A percentile compares a stretch with the other conserved stretches of the same genome.
These are phyloP conservation scores for Halictus ligatus DNA, from an alignment of 2,888 invertebrate genomes.

Conservation along the genomic window DNA sequence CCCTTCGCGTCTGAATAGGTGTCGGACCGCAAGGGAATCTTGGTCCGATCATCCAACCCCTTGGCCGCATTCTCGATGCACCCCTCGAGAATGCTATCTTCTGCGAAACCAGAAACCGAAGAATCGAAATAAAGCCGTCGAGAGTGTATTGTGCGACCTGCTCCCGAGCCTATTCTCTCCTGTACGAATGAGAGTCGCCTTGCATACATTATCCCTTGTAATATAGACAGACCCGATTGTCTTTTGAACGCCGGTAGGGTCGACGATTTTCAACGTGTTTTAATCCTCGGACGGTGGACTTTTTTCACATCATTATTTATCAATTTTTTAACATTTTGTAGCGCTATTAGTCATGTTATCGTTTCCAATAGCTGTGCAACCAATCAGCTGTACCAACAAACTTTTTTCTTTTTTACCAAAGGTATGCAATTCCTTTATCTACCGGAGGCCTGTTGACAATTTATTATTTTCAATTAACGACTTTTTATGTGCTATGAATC, in stretches of 20 bases:
- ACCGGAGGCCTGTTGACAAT: no score
- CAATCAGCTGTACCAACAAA: no score
- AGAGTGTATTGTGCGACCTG: slow-evolving; percentile 36
- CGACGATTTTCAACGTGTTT: no score
- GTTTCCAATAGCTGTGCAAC: no score
- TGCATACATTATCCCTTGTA: slow-evolving; percentile 42
- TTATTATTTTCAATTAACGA: no score
- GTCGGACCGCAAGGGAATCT: slow-evolving; percentile 53
- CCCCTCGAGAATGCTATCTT: slow-evolving; percentile 75
- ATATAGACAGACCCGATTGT: slow-evolving; percentile 21
- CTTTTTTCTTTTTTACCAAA: no score
- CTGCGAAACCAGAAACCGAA: slow-evolving; percentile 60
- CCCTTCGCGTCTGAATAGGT: slow-evolving; percentile 50
- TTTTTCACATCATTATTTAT: neutral
- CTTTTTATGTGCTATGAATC: no score
- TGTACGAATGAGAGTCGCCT: slow-evolving; percentile 34
- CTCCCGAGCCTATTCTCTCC: slow-evolving; percentile 28
- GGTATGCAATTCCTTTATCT: no score
- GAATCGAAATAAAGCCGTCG: slow-evolving; percentile 64
- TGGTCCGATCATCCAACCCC: slow-evolving; percentile 64
- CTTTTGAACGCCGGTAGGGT: no score
- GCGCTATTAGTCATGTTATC: neutral
- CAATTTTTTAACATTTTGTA: neutral
- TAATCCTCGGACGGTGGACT: neutral
- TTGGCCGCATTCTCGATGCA: slow-evolving; percentile 70